Base-by-base conservation (phyloP, 2,888 invertebrate genomes). In the Diaprepes abbreviatus region DNA sequence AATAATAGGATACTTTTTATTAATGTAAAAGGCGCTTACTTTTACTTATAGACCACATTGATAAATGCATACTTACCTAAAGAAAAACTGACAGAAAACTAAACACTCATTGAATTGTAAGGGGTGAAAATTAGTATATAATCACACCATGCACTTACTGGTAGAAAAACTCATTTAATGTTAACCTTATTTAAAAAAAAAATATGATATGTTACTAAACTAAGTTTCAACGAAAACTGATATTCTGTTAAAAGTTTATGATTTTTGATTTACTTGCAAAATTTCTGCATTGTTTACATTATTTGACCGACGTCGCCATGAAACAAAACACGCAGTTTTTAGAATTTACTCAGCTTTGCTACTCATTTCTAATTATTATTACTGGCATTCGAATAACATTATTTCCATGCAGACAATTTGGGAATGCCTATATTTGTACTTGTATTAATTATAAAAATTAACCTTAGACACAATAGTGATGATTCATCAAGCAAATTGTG, bases 281-380 rank as follows among this genome's bases (percentile, higher is more conserved):
- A 36, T 36, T 55, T 55, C 12, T 55, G 55, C 55, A 2, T 24
- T 55, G 36, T 55, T 36, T 36, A 55, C 36, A 38, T 19, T 36
- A 36, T 36, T 17, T 36, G 33, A 55, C 6, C 38, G 6, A 28
- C 36, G 12, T 17, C 6, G 5, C 12, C 7, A 33, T 14, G 6
- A 3, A 7, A 14, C 14, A 19, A 12, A 5, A 48, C 9, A 43
- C 43, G 43, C 43, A 43, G 10, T 43, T 43, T 43, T 19, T 19
- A 10, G 19, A 43, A 17, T 21, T 12, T 21, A 24, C 14, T 35
- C 9, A 35, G n/a, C 0, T 1, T 38, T 38, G 12, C 14, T 38
- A 7, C 4, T 38, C 1, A 14, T 16, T 38, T 38, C 6, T 38
- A 38, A 14, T 38, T 14, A 16, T 6, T 38, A 1, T 38, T n/a